These are phyloP conservation scores for Cataglyphis altisquamis DNA, from an alignment of 2,888 invertebrate genomes.

Conservation along the genomic window DNA sequence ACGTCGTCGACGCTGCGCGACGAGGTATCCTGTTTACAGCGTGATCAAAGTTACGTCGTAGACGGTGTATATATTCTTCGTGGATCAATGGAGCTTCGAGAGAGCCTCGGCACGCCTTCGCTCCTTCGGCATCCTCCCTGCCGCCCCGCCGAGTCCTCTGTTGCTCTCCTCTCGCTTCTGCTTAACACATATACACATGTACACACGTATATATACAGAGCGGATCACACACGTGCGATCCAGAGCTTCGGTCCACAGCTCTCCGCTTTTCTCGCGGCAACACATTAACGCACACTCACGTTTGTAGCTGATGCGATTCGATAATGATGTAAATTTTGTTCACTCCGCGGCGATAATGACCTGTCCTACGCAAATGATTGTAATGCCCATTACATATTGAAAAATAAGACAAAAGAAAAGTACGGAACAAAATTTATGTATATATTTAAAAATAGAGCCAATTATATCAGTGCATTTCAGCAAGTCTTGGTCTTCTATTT, in stretches of 20 bases:
- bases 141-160: constrained; percentile 21
- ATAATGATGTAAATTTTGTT: constrained; percentile 53
- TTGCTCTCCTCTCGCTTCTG: constrained; percentile 35
- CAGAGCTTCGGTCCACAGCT: constrained; percentile 32
- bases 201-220: not conserved
- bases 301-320: not conserved
- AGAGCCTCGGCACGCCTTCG: constrained; percentile 61
- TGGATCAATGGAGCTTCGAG: constrained; percentile 76
- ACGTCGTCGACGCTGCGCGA: constrained; percentile 24
- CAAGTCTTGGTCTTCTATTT: not conserved
- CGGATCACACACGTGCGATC: constrained; percentile 25
- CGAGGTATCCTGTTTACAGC: constrained; percentile 67
- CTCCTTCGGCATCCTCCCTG: constrained; percentile 52
- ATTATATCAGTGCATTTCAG: not conserved
- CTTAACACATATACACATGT: not conserved
- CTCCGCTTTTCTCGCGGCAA: constrained; percentile 40
- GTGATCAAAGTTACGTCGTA: constrained; percentile 73
- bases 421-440: not conserved
- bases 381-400: not conserved
- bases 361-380: constrained; percentile 42
- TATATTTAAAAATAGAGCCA: not conserved
- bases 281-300: constrained; percentile 38
- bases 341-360: constrained; percentile 34
- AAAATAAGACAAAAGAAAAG: not conserved
- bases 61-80: constrained; percentile 73